Evolutionary conservation across 2,888 invertebrate genomes (phyloP), one percentile per base, ranked within the genome.

Genomic region (Apomyelois bistriatella): DNA sequence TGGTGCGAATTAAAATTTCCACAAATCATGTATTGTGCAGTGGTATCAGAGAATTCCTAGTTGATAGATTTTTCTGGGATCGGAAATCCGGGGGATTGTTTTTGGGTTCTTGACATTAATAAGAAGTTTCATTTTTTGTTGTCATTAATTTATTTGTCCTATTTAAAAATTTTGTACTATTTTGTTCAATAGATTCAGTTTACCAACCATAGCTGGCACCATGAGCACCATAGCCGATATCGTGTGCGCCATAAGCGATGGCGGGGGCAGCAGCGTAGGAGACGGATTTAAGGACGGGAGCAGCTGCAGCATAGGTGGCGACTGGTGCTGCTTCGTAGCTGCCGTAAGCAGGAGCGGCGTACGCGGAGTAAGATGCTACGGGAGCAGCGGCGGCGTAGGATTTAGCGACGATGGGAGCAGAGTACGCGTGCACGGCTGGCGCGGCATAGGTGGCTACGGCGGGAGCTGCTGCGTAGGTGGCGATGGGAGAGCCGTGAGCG

Each of bases 201-300:
- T 91, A 94, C 92, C 92, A 94, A 64, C 88, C 93, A 76, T 94
- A 94, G 71, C 92, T 91, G 60, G 92, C 92, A 62, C 93, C 94
- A 60, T 92, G 90, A 58, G 92, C 94, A 65, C 91, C 90, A 89
- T 93, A 94, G 58, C 91, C 84, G 69, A 92, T 87, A 76, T 93
- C 94, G 61, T 92, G 90, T 57, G 92, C 94, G 68, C 91, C 90
- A 89, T 93, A 94, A 59, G 91, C 82, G 68, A 92, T 87, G 60
- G 91, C 91, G 61, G 92, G 91, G 46, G 92, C 92, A 57, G 93
- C 92, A 43, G 90, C 90, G 84, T 92, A 92, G 53, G 88, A 74
- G 41, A 93, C 76, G n/a, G 62, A 53, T 53, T 53, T 64, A 13
- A 59, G 46, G 53, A 56, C 35, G 42, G 58, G 55, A 35, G 58